phyloP scores from a whole-genome alignment of 2,797 vertebrate species.

The Gorsachius magnificus region DNA sequence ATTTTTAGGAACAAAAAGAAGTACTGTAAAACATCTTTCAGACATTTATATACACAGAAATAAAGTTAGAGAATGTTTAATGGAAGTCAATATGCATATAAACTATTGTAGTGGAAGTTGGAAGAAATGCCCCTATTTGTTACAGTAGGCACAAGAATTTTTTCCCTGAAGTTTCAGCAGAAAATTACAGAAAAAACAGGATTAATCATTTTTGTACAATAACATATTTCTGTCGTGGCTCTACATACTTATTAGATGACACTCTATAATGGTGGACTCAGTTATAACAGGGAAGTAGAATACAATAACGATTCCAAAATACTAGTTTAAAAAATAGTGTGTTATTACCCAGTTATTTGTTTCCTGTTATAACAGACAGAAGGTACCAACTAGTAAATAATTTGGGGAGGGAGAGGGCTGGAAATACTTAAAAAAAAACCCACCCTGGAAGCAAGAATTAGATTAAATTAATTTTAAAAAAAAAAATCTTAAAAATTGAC shows the following conservation, averaged over 20 bases:
- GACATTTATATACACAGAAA: not conserved
- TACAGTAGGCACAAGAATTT: not conserved
- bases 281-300: not conserved
- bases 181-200: constrained; percentile 21
- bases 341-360: not conserved
- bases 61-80: constrained; percentile 31
- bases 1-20: not conserved
- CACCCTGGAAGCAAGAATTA: not conserved
- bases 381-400: not conserved
- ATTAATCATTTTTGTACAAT: constrained; percentile 25
- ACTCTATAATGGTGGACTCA: not conserved
- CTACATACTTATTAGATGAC: not conserved
- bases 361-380: not conserved
- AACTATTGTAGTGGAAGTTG: constrained; percentile 45
- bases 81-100: constrained; percentile 9
- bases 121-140: constrained; percentile 22
- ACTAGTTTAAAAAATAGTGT: not conserved
- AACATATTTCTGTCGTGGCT: constrained; percentile 24
- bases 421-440: not conserved
- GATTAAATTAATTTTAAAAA: not conserved
- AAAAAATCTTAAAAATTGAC: not conserved
- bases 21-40: not conserved
- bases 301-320: not conserved
- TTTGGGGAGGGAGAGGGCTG: not conserved
- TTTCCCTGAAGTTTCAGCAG: constrained; percentile 28